Evolutionary conservation across 2,797 vertebrate genomes (phyloP), one percentile per base, ranked within the genome.

Genomic region (Notoglanidium macrostoma): DNA sequence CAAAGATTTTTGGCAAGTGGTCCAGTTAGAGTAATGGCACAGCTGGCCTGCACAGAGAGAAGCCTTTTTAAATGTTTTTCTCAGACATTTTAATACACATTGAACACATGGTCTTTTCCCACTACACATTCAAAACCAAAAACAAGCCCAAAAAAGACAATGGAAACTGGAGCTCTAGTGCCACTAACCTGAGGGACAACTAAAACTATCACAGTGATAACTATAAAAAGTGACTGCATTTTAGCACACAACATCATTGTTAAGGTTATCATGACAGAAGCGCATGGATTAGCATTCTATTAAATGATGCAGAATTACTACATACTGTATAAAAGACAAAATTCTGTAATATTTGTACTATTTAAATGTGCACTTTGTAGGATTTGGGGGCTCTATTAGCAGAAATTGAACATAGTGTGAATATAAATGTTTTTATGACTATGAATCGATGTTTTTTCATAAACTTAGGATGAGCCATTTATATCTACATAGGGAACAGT

Each of bases 1-100:
- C 81, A 19, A 6, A 82, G 80, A 59, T 85, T 89, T 87, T 84
- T 32, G 87, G 87, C 89, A 90, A 61, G 74, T 54, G 83, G 44
- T 11, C 29, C 15, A 11, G 40, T 79, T 59, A 17, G 70, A 67
- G 79, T 81, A 19, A 63, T 19, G 12, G 35, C n/a, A 32, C 14
- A 19, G 49, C 44, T 26, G n/a, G 72, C 44, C 23, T 73, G 70
- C 21, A 73, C 40, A 32, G 40, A 74, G 72, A 12, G 6, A 6
- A 19, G 26, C 51, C 17, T 17, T 76, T 76, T 77, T 72, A 26
- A 6, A 49, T 76, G 73, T 29, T 46, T 8, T 73, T 44, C 40
- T 23, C 70, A 49, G 46, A 15, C 19, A 15, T 29, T 51, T n/a
- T 49, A 51, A 76, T 15, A 1, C 73, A 76, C 23, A 76, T 49